These are phyloP conservation scores for Vulpes ferrilata DNA, from an alignment of 2,113 vertebrate species.

Conservation along the genomic window DNA sequence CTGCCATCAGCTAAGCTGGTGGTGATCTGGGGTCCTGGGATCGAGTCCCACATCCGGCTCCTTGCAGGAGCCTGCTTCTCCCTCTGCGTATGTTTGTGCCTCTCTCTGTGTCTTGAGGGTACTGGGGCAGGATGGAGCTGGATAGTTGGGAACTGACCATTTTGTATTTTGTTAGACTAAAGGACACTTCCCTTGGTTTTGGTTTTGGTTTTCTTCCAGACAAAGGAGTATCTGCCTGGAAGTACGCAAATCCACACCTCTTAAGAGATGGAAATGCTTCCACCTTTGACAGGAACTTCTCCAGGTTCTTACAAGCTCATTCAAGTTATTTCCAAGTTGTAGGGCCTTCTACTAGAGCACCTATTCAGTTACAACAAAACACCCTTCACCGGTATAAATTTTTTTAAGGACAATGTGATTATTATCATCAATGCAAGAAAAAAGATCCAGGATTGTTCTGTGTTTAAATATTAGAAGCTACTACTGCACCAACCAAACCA, in stretches of 20 bases:
- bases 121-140: neutral
- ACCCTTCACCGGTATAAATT: neutral
- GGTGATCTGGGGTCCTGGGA: too few relatives aligned
- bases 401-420: neutral
- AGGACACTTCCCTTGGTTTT: neutral
- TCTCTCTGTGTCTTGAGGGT: neutral
- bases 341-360: neutral
- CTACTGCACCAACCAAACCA: neutral
- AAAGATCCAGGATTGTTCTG: neutral
- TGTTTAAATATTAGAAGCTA: conserved; percentile 3
- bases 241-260: neutral
- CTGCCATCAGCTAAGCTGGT: too few relatives aligned
- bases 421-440: neutral
- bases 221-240: neutral
- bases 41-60: too few relatives aligned
- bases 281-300: neutral
- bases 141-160: neutral
- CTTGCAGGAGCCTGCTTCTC: too few relatives aligned
- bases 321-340: conserved; percentile 8
- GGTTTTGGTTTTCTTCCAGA: neutral
- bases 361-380: neutral
- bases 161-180: conserved; percentile 12
- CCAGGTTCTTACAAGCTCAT: neutral
- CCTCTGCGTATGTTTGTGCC: too few relatives aligned
- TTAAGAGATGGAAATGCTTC: neutral